phyloP scores from a whole-genome alignment of 53 echinoderm and acorn worm genomes.

The Echinometra lucunter region DNA sequence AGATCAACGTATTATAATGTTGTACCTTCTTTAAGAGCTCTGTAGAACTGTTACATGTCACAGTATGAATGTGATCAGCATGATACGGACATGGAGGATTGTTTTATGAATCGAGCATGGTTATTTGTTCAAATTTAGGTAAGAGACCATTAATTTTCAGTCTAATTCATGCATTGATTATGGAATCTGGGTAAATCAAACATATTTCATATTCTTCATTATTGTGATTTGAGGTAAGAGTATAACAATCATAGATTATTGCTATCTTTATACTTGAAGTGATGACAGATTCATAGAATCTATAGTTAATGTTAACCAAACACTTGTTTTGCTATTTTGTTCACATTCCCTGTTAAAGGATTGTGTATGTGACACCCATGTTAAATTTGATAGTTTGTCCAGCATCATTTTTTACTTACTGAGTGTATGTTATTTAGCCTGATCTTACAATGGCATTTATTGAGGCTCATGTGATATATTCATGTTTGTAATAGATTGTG shows the following conservation, averaged over 20 bases:
- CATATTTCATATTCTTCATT: no score
- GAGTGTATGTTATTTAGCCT: not conserved
- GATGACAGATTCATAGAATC: not conserved
- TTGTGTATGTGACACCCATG: not conserved
- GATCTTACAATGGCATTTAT: not conserved
- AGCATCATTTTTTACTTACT: not conserved
- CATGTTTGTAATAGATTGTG: not conserved
- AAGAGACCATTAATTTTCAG: no score
- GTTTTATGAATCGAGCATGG: no score
- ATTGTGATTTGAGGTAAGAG: not conserved
- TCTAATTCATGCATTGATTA: no score
- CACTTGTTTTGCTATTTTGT: not conserved
- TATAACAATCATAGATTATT: not conserved
- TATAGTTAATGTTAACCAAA: not conserved
- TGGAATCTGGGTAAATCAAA: no score
- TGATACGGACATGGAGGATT: no score
- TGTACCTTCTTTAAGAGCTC: no score
- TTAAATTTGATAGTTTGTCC: not conserved
- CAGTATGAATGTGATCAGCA: no score
- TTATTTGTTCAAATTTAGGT: no score
- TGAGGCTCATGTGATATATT: not conserved
- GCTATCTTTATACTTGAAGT: not conserved
- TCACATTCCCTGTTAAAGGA: not conserved
- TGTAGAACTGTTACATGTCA: no score
- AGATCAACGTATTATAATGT: no score